A percentile compares a stretch with the other conserved stretches of the same genome.
Evolutionary conservation across 2,113 vertebrate genomes (phyloP).

Genomic region (Galemys pyrenaicus): DNA sequence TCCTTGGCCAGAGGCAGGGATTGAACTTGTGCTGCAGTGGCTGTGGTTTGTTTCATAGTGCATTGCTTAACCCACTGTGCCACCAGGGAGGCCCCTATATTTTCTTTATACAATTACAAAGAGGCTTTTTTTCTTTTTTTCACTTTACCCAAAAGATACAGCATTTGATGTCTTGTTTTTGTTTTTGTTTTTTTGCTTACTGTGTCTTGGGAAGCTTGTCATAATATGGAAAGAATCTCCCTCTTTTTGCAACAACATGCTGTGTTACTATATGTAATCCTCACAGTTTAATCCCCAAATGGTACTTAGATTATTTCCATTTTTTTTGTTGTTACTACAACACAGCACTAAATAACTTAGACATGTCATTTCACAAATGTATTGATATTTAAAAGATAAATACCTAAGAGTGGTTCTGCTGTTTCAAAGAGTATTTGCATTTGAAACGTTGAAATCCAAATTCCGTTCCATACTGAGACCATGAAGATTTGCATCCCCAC

Average conservation of each 20-base stretch:
- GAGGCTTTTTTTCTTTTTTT: background rate
- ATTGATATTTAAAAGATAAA: constrained; percentile 27
- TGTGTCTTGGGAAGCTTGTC: background rate
- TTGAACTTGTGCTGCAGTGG: too few species aligned
- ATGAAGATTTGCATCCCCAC: background rate
- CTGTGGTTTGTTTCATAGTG: too few species aligned
- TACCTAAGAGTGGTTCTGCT: background rate
- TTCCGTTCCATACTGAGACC: background rate
- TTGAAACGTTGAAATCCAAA: background rate
- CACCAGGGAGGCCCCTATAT: too few species aligned
- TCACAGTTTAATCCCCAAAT: background rate
- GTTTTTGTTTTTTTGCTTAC: background rate
- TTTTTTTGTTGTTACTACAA: background rate
- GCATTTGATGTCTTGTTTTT: background rate
- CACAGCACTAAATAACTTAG: background rate
- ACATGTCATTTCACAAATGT: background rate
- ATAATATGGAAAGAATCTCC: background rate
- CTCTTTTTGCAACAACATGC: background rate
- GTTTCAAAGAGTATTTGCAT: background rate
- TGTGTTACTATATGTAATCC: background rate
- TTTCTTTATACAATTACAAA: constrained; percentile 21
- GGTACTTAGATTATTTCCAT: background rate
- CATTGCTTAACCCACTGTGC: too few species aligned
- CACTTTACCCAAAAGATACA: background rate
- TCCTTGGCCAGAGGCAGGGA: too few species aligned